Percentiles rank a stretch among this genome's conserved stretches.
Conservation (phyloP, 1,140 invertebrate genomes). For the Drosophila nebulosa region DNA sequence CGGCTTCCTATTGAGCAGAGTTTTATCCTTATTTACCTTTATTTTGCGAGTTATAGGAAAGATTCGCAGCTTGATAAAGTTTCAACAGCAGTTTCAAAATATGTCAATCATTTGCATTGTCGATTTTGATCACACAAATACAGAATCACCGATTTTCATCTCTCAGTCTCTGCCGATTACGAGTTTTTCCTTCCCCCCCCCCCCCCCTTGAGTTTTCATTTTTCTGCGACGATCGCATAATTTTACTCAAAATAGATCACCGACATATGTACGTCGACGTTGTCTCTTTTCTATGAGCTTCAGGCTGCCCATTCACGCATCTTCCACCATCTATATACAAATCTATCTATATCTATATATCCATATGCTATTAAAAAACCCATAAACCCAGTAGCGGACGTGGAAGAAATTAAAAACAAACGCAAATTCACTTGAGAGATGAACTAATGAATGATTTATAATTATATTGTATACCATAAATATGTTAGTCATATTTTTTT, state of each 20-base stretch:
- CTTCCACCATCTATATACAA: background rate
- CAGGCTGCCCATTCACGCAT: background rate
- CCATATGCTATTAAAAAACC: background rate
- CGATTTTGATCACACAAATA: too few species aligned
- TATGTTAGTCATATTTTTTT: background rate
- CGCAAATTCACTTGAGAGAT: background rate
- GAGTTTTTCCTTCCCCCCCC: too few species aligned
- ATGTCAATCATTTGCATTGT: background rate
- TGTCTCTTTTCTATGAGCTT: background rate
- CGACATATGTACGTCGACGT: background rate
- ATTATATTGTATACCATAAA: background rate
- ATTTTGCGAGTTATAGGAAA: too few species aligned
- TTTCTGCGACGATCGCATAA: background rate
- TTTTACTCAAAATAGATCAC: background rate
- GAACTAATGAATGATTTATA: background rate
- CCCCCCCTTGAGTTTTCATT: background rate
- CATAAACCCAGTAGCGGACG: background rate
- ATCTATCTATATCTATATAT: background rate
- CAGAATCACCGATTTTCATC: conserved; percentile 4
- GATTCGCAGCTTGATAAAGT: too few species aligned
- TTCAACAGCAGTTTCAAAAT: too few species aligned
- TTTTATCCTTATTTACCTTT: too few species aligned
- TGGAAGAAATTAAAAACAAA: background rate
- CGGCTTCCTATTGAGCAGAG: too few species aligned
- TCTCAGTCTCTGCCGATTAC: conserved; percentile 15